Conservation (phyloP, 2,797 vertebrate genomes). For the Bucorvus abyssinicus region DNA sequence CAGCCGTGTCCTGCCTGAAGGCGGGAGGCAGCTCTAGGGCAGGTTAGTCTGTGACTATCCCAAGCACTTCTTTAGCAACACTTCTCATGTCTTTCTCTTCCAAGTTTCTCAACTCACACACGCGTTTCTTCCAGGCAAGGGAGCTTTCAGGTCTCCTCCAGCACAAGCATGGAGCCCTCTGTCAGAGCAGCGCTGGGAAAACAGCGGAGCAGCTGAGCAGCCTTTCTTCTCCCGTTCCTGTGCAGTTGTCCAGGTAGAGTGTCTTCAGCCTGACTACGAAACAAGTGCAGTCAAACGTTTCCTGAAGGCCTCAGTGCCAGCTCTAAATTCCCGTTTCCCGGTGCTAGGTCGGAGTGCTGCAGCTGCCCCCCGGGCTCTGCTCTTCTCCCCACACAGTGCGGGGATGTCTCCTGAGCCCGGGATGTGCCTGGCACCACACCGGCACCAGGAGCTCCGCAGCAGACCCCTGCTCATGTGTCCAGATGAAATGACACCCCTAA, state of each 20-base stretch:
- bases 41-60: neutral
- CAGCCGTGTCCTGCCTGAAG: neutral
- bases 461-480: neutral
- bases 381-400: neutral
- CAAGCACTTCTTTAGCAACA: neutral
- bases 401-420: neutral
- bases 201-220: neutral
- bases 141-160: neutral
- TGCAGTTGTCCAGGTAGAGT: neutral
- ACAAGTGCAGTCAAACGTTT: neutral
- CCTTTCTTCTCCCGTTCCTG: neutral
- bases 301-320: neutral
- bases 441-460: accelerated
- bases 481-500: neutral
- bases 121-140: neutral
- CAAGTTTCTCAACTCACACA: neutral
- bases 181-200: neutral
- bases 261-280: neutral
- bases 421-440: neutral
- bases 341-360: neutral
- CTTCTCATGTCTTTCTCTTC: neutral
- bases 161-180: neutral
- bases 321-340: neutral
- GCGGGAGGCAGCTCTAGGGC: neutral
- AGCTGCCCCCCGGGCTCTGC: neutral